These are phyloP conservation scores for Myathropa florea DNA, from an alignment of 2,888 invertebrate species.

Conservation along the genomic window DNA sequence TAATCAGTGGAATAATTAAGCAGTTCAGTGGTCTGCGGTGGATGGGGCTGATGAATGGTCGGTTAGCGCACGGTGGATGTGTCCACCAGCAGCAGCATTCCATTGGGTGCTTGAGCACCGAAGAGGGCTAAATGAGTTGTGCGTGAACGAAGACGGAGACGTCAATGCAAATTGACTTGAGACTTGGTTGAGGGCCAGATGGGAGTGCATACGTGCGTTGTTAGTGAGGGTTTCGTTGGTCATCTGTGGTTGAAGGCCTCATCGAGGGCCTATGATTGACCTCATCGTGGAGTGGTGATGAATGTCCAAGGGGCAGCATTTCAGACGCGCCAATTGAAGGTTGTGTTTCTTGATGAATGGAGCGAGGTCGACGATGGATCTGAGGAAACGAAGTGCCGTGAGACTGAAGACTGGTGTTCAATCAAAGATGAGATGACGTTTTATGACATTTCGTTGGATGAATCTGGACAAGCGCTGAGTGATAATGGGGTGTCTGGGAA, in stretches of 20 bases:
- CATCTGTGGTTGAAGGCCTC: background rate
- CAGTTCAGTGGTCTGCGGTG: slow-evolving; percentile 15
- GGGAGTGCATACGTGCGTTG: background rate
- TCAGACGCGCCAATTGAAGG: background rate
- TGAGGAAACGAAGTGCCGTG: background rate
- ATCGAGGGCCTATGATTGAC: background rate
- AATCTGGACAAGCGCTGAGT: too few relatives aligned
- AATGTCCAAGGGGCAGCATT: background rate
- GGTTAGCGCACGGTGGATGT: background rate
- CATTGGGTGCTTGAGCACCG: slow-evolving; percentile 31
- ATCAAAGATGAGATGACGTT: too few relatives aligned
- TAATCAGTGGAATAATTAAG: slow-evolving; percentile 57
- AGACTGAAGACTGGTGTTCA: background rate
- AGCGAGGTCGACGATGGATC: background rate
- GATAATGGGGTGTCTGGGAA: too few relatives aligned
- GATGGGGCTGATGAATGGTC: too few relatives aligned
- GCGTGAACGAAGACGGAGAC: background rate
- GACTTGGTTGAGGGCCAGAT: background rate
- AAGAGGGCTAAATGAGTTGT: background rate
- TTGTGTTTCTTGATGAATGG: background rate
- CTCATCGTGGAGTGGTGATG: background rate
- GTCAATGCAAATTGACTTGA: background rate
- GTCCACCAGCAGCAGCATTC: slow-evolving; percentile 11
- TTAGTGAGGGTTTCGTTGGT: background rate
- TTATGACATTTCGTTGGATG: too few relatives aligned